Conservation (phyloP, 92 coral and sea anemone genomes). For the Galaxea fascicularis region DNA sequence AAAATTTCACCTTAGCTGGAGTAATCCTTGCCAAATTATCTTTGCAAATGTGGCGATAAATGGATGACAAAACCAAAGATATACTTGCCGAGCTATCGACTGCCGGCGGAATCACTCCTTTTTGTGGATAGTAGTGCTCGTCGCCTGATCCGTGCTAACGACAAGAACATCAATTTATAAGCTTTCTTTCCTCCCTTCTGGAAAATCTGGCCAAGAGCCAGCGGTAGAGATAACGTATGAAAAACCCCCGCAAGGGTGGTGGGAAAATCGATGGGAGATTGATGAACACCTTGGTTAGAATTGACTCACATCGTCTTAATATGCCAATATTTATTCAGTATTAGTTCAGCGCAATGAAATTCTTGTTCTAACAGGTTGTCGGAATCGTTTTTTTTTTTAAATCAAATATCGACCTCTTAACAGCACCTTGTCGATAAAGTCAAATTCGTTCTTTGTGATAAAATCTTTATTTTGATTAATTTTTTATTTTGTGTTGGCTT, state of each 20-base stretch:
- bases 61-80: not conserved
- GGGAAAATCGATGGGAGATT: not conserved
- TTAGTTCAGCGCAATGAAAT: not conserved
- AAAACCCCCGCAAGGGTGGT: conserved; percentile 13
- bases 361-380: not conserved
- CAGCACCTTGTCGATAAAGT: not conserved
- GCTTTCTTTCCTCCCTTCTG: not conserved
- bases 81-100: not conserved
- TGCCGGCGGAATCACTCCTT: not conserved
- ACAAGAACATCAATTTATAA: not conserved
- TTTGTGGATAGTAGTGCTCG: too few species aligned
- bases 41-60: too few species aligned
- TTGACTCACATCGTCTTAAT: not conserved
- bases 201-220: conserved; percentile 12
- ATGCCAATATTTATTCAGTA: not conserved
- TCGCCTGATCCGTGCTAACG: not conserved
- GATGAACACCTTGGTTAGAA: not conserved
- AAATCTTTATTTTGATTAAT: not conserved
- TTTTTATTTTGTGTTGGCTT: not conserved
- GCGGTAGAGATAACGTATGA: not conserved
- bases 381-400: not conserved
- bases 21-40: too few species aligned
- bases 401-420: not conserved
- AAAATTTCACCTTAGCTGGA: too few species aligned
- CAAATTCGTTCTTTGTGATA: not conserved